Percentiles rank a stretch among this genome's conserved stretches.
These are phyloP conservation scores for Zoanthus gigantus DNA, from an alignment of 92 coral and sea anemone genomes.

Conservation along the genomic window DNA sequence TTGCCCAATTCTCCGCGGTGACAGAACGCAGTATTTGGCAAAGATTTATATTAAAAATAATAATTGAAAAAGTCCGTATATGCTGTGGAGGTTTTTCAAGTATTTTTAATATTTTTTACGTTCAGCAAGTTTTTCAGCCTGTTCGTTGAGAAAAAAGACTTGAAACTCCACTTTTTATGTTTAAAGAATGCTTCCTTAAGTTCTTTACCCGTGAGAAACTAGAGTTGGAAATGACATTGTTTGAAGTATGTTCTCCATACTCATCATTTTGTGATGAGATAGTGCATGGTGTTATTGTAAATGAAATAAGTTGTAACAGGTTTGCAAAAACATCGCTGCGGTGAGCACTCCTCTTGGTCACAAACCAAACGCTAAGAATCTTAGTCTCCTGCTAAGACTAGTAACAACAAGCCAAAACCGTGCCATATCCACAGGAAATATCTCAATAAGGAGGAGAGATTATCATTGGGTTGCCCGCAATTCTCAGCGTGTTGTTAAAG, in stretches of 20 bases:
- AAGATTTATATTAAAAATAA: background rate
- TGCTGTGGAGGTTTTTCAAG: too few relatives aligned
- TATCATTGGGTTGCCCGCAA: constrained; percentile 12
- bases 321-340: constrained; percentile 12
- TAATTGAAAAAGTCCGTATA: too few relatives aligned
- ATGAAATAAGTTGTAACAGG: constrained; percentile 3
- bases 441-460: constrained; percentile 24
- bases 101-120: too few relatives aligned
- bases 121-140: too few relatives aligned
- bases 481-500: constrained; percentile 34
- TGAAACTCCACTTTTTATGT: background rate
- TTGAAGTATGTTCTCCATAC: background rate
- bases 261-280: background rate
- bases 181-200: background rate
- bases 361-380: background rate
- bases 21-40: background rate
- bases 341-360: background rate
- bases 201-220: constrained; percentile 34
- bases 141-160: background rate
- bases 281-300: constrained; percentile 9
- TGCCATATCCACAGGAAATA: constrained; percentile 27
- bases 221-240: constrained; percentile 1
- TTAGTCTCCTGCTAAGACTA: constrained; percentile 8
- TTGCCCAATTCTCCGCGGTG: background rate
- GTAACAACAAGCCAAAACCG: background rate